Evolutionary conservation across 2,113 vertebrate species (phyloP).

Genomic region (Conger conger): DNA sequence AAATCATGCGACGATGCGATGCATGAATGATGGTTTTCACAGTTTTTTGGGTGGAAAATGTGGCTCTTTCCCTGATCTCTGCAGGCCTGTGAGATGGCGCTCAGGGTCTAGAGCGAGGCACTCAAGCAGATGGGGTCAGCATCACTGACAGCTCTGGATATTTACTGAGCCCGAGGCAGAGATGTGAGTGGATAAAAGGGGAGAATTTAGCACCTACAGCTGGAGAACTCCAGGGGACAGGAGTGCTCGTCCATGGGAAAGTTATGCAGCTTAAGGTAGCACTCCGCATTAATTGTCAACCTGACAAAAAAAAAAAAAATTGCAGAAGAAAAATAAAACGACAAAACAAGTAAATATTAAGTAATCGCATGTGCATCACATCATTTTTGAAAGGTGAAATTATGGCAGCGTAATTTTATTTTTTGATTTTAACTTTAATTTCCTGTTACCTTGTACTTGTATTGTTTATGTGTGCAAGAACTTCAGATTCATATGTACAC

Average conservation of each 20-base stretch:
- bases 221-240: slow-evolving; percentile 96
- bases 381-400: slow-evolving; percentile 21
- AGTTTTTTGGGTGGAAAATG: not conserved
- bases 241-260: slow-evolving; percentile 99
- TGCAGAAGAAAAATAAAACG: slow-evolving; percentile 49
- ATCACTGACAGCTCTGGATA: slow-evolving; percentile 31
- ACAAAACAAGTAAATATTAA: slow-evolving; percentile 30
- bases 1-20: slow-evolving; percentile 45
- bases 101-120: not conserved
- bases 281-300: slow-evolving; percentile 98
- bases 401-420: too few relatives aligned
- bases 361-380: slow-evolving; percentile 51
- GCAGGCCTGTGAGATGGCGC: not conserved
- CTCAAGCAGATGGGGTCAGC: not conserved
- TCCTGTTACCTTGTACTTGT: not conserved
- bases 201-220: slow-evolving; percentile 83
- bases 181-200: slow-evolving; percentile 49
- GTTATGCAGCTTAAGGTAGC: slow-evolving; percentile 98
- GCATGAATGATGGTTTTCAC: slow-evolving; percentile 9
- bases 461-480: slow-evolving; percentile 30
- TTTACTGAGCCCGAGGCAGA: slow-evolving; percentile 51
- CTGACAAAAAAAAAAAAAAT: slow-evolving; percentile 73
- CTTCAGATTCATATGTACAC: slow-evolving; percentile 33
- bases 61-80: not conserved
- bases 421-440: too few relatives aligned